phyloP scores from a whole-genome alignment of 1,140 invertebrate species.

The Drosophila micromelanica region DNA sequence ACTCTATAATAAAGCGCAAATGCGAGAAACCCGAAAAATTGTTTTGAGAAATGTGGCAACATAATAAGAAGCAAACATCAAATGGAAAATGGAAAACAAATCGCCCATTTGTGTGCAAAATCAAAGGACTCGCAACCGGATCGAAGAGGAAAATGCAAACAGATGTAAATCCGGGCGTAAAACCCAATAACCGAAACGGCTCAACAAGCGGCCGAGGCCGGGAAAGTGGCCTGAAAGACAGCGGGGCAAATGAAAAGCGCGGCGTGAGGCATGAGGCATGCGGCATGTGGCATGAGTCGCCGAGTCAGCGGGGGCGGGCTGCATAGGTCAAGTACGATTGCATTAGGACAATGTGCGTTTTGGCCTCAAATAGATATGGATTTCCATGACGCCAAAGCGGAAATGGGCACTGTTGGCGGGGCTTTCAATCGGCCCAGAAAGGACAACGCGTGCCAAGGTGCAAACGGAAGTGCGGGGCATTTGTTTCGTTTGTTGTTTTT shows the following conservation, averaged over 20 bases:
- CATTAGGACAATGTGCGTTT: conserved; percentile 39
- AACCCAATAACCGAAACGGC: conserved; percentile 65
- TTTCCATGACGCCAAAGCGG: conserved; percentile 25
- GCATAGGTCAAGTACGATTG: conserved; percentile 67
- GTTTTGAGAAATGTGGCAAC: conserved; percentile 48
- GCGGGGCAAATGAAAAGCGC: conserved; percentile 59
- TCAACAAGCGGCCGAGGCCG: conserved; percentile 35
- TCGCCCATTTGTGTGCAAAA: conserved; percentile 54
- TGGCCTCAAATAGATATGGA: conserved; percentile 10
- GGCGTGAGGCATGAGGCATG: conserved; percentile 67
- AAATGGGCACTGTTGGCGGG: conserved; percentile 57
- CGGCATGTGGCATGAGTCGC: conserved; percentile 2
- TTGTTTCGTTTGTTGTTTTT: neutral
- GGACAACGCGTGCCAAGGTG: conserved; percentile 73
- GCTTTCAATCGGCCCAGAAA: conserved; percentile 31
- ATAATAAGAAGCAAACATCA: conserved; percentile 41
- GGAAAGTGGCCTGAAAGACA: conserved; percentile 35
- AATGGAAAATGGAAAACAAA: conserved; percentile 57
- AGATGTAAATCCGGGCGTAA: conserved; percentile 77
- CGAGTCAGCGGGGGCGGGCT: conserved; percentile 62
- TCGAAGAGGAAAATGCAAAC: conserved; percentile 64
- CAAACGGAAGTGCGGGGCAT: conserved; percentile 54
- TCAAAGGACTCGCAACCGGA: conserved; percentile 10
- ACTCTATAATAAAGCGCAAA: conserved; percentile 30
- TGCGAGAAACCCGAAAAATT: conserved; percentile 27